Base-by-base conservation (phyloP, 2,888 invertebrate genomes). In the Leucophenga montana region DNA sequence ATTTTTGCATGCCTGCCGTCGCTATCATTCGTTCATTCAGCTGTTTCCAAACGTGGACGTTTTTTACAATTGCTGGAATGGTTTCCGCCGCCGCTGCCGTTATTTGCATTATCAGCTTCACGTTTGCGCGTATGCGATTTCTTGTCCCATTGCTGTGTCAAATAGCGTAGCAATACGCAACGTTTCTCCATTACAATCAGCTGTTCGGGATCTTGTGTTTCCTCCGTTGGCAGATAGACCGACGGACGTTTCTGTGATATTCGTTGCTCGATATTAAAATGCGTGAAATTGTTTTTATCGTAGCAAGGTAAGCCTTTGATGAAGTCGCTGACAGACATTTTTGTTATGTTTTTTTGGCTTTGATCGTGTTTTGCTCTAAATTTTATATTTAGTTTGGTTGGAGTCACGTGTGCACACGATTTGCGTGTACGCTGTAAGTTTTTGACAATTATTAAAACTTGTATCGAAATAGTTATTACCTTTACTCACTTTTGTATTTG, bases 111-210 rank as follows among this genome's bases (percentile, higher is more conserved):
- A 20, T 78, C 80, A 69, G 88, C 87, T 31, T 87, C 87, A 9
- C 87, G 82, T 68, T 87, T 87, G 4, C 87, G 78, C 31, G 88
- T 86, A 93, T 85, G 72, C 3, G 85, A 85, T 92, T 96, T 96
- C 90, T 96, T 97, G 87, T 97, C 97, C 96, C 97, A 97, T 89
- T 97, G 96, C 85, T 97, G 96, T 83, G 97, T 97, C 75, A 98
- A 91, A 89, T 97, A 98, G 90, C 97, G 93, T 84, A 98, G 89
- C 71, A 98, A 91, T 84, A 98, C 97, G 87, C 97, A 97, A 62
- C 97, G 95, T 90, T 97, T 97, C 89, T 98, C 98, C 86, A 97
- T 96, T 56, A 97, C 97, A 86, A 98, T 98, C 81, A 97, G 96
- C 95, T 97, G 97, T 90, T 97, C 96, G 66, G 96, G 94, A 77